Evolutionary conservation across 2,113 vertebrate genomes (phyloP).

Genomic region (Junco hyemalis): DNA sequence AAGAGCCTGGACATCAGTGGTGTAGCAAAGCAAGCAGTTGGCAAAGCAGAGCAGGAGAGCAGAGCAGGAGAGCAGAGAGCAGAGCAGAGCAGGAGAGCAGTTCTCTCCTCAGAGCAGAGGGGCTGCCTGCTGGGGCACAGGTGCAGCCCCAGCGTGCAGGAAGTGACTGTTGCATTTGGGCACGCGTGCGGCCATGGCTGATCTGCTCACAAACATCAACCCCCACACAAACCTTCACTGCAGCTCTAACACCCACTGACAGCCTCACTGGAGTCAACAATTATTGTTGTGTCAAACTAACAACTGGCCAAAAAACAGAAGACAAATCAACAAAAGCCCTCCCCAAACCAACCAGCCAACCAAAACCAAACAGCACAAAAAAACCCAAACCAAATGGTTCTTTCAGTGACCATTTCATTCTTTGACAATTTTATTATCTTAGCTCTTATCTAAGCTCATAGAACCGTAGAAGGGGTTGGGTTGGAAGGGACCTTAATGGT

Average conservation of each 20-base stretch:
- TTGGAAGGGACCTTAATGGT: neutral
- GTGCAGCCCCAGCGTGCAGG: neutral
- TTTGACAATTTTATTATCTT: neutral
- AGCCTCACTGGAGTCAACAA: neutral
- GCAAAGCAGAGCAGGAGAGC: neutral
- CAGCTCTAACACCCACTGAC: neutral
- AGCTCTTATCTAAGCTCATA: neutral
- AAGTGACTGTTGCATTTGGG: neutral
- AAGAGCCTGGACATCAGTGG: neutral
- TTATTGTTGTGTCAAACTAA: neutral
- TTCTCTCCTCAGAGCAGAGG: neutral
- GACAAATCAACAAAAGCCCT: neutral
- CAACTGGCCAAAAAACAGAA: neutral
- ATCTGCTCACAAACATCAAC: neutral
- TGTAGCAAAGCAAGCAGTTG: neutral
- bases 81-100: no score
- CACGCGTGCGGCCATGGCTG: neutral
- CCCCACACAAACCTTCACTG: neutral
- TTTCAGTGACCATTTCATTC: neutral
- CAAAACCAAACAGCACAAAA: neutral
- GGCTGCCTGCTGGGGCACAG: neutral
- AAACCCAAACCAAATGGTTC: neutral
- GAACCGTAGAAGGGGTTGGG: neutral
- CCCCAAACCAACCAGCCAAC: neutral
- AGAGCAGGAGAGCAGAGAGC: neutral